Conservation (phyloP, 2,888 invertebrate species). For the Nomada ruficornis region DNA sequence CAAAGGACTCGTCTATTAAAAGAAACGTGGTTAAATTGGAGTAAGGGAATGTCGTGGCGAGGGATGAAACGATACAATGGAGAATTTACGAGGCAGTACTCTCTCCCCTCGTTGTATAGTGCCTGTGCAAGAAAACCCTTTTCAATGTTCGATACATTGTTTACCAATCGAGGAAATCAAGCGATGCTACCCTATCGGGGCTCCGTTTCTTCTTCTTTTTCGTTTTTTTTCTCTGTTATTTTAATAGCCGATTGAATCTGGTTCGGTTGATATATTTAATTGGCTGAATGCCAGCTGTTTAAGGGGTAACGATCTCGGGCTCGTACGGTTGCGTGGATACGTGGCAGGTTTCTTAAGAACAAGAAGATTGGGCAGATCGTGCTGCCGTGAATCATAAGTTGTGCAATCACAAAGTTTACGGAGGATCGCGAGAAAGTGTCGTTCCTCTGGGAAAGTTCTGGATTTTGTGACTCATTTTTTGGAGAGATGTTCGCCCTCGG, state of each 20-base stretch:
- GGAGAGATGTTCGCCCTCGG: background rate
- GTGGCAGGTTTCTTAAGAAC: background rate
- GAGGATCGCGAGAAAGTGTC: too few species aligned
- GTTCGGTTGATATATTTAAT: background rate
- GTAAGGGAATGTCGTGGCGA: slow-evolving; percentile 20
- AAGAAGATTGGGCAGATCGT: too few species aligned
- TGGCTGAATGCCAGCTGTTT: slow-evolving; percentile 6
- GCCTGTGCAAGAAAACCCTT: background rate
- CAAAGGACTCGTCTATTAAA: slow-evolving; percentile 32
- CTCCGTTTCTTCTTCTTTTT: background rate
- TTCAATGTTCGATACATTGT: slow-evolving; percentile 9
- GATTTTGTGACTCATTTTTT: too few species aligned
- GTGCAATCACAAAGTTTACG: background rate
- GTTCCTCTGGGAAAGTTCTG: too few species aligned
- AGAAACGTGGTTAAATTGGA: slow-evolving; percentile 40
- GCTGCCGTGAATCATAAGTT: background rate
- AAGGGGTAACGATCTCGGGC: background rate
- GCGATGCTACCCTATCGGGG: background rate
- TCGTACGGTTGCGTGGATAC: background rate
- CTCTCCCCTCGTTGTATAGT: background rate
- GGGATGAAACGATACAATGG: slow-evolving; percentile 22
- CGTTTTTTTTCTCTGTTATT: background rate
- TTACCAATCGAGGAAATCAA: slow-evolving; percentile 25
- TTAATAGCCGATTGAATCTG: background rate
- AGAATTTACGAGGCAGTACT: background rate